Evolutionary conservation across 2,888 invertebrate species (phyloP), one percentile per base, ranked within the genome.

Genomic region (Eupsilia transversa): DNA sequence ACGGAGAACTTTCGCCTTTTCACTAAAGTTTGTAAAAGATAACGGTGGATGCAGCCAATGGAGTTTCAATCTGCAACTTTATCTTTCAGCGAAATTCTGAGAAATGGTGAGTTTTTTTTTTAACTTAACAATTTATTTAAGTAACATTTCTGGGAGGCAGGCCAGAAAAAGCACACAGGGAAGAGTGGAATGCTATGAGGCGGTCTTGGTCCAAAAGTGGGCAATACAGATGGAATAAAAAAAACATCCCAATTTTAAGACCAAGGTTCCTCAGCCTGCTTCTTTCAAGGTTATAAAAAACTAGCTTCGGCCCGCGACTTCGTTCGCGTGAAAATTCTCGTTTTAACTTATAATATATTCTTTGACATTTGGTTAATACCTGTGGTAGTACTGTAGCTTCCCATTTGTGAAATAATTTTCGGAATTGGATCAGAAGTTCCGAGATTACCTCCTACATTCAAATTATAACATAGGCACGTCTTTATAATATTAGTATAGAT

Each of bases 11-110:
- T 69, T 23, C 2, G 10, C 38, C 14, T 23, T 65, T 54, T 38
- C 35, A 60, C 14, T 52, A 38, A 76, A 77, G n/a, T 72, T 64
- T 52, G 20, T 52, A 41, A 43, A 69, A 69, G 75, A 60, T 77
- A 72, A 64, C 43, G 41, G 1, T 52, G 35, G 30, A 77, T 71
- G 71, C 71, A 64, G 33, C 77, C 38, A 49, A 33, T 76, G 54
- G 23, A 76, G 33, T 70, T 75, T 23, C 27, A 46, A 69, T 67
- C 49, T 17, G 23, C 27, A 67, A 75, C 23, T 61, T 76, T 38
- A 38, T 75, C 35, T 74, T 49, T 41, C 1, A 41, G 14, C 9
- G 17, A 17, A 46, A 46, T 17, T 60, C 52, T n/a, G 41, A 33
- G 49, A 35, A 41, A 56, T 17, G 4, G 12, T 7, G 14, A 23